Percentiles rank a stretch among this genome's conserved stretches.
phyloP scores from a whole-genome alignment of 2,888 invertebrate species.

The Crioceris asparagi region DNA sequence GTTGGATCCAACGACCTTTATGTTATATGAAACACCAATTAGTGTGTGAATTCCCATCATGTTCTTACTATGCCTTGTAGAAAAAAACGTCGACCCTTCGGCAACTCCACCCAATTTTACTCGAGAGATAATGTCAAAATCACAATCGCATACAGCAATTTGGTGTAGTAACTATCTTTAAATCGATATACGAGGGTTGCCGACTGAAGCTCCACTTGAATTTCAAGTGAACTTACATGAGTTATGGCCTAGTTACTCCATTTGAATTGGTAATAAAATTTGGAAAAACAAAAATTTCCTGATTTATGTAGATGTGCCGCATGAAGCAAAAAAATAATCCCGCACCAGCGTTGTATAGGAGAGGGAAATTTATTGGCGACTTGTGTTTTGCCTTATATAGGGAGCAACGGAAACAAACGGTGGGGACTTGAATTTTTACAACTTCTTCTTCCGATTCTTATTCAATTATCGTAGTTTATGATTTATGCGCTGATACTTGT shows the following conservation, averaged over 20 bases:
- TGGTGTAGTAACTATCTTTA: constrained; percentile 18
- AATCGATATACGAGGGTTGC: constrained; percentile 22
- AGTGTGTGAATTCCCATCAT: too few relatives aligned
- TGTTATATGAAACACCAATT: too few relatives aligned
- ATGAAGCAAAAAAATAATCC: constrained; percentile 28
- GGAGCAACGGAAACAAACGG: constrained; percentile 30
- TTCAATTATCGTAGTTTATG: too few relatives aligned
- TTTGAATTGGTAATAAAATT: constrained; percentile 35
- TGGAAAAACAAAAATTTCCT: constrained; percentile 31
- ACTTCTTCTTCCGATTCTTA: constrained; percentile 35
- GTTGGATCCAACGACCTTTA: too few relatives aligned
- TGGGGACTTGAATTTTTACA: constrained; percentile 30
- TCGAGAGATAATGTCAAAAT: too few relatives aligned
- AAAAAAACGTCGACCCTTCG: too few relatives aligned
- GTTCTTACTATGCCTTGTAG: too few relatives aligned
- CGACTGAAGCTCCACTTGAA: constrained; percentile 21
- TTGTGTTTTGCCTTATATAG: constrained; percentile 28
- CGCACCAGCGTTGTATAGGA: too few relatives aligned
- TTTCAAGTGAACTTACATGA: constrained; percentile 29
- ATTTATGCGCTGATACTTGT: too few relatives aligned
- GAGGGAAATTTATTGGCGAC: too few relatives aligned
- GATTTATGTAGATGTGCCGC: constrained; percentile 30
- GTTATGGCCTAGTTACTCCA: constrained; percentile 30
- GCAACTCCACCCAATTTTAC: too few relatives aligned
- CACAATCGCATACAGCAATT: too few relatives aligned